These are phyloP conservation scores for Ramazzottius varieornatus DNA, from an alignment of 2,888 invertebrate species.

Conservation along the genomic window DNA sequence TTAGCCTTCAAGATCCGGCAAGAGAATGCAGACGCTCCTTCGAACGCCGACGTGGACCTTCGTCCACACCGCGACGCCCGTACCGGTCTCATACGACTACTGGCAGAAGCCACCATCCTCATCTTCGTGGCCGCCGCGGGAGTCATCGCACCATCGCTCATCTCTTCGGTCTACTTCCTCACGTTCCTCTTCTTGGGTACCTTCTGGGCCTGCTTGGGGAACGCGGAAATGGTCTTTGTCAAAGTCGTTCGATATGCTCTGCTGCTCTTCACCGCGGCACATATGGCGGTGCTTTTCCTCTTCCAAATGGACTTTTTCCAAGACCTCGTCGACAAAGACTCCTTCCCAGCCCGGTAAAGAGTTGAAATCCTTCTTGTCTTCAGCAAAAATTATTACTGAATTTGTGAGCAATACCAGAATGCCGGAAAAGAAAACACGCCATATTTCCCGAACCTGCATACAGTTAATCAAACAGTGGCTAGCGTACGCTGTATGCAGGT, in stretches of 20 bases:
- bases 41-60: background rate
- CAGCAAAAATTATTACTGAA: too few relatives aligned
- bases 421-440: too few relatives aligned
- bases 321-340: background rate
- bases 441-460: too few relatives aligned
- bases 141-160: background rate
- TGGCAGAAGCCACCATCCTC: background rate
- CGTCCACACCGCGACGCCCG: background rate
- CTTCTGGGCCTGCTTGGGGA: constrained; percentile 1
- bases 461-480: too few relatives aligned
- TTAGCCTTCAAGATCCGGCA: background rate
- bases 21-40: background rate
- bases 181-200: background rate
- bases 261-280: background rate
- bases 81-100: background rate
- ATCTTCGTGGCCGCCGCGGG: background rate
- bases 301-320: background rate
- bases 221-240: background rate
- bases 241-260: background rate
- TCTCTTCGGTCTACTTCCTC: background rate
- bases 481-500: too few relatives aligned
- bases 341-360: background rate
- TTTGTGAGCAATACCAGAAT: too few relatives aligned
- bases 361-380: too few relatives aligned
- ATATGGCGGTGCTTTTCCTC: background rate